Percentiles rank a stretch among this genome's conserved stretches.
phyloP scores from a whole-genome alignment of 92 coral and sea anemone genomes.

The Phymanthus crucifer region DNA sequence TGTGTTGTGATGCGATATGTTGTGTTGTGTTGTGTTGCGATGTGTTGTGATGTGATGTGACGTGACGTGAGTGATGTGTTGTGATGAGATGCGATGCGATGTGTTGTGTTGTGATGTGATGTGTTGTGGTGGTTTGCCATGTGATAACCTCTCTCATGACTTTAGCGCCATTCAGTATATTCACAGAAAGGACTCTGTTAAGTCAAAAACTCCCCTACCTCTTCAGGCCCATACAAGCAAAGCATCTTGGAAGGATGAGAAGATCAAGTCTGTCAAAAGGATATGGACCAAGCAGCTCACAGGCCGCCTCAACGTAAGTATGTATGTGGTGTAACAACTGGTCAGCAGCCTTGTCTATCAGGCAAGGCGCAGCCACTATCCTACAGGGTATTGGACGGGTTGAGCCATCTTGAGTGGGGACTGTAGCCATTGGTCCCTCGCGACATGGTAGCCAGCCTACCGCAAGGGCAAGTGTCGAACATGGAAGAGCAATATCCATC shows the following conservation, averaged over 20 bases:
- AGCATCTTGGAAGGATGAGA: constrained; percentile 86
- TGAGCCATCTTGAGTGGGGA: constrained; percentile 46
- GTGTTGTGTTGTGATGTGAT: not conserved
- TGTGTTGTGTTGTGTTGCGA: not conserved
- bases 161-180: no score
- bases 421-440: constrained; percentile 58
- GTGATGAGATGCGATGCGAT: not conserved
- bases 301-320: constrained; percentile 79
- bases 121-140: not conserved
- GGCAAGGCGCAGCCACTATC: constrained; percentile 83
- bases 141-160: not conserved
- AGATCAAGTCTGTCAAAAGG: constrained; percentile 87
- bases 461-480: constrained; percentile 95
- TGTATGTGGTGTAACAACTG: constrained; percentile 78
- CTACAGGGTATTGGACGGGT: constrained; percentile 68
- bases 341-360: constrained; percentile 78
- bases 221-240: constrained; percentile 99
- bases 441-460: constrained; percentile 91
- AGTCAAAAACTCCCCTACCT: constrained; percentile 43
- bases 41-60: not conserved
- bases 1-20: no score
- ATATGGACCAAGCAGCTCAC: constrained; percentile 91
- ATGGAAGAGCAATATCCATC: constrained; percentile 87
- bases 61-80: not conserved
- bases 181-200: not conserved